Conservation (phyloP, 2,797 vertebrate genomes). For the Cryptoprocta ferox region DNA sequence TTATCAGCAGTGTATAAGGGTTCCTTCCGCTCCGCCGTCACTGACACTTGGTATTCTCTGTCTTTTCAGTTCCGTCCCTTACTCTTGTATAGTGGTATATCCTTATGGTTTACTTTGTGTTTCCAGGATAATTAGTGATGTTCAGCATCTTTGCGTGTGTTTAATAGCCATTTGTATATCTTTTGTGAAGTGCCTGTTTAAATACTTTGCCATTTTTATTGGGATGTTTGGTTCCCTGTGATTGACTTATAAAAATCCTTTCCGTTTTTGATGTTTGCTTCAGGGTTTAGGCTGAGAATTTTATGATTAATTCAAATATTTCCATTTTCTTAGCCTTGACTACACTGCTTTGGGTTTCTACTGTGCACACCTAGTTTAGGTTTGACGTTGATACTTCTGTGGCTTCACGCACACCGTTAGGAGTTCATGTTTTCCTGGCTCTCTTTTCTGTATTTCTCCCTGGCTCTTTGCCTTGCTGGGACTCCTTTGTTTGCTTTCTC, state of each 20-base stretch:
- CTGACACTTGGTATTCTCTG: background rate
- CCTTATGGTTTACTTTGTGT: background rate
- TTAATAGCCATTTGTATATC: background rate
- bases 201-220: background rate
- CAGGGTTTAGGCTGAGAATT: background rate
- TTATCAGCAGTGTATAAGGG: background rate
- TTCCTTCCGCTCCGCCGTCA: background rate
- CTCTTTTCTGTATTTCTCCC: background rate
- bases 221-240: background rate
- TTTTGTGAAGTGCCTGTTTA: background rate
- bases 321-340: background rate
- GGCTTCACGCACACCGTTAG: background rate
- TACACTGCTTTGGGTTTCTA: background rate
- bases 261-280: background rate
- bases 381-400: background rate
- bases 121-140: background rate
- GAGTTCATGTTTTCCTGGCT: background rate
- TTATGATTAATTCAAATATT: background rate
- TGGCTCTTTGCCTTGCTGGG: background rate
- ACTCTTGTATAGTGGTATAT: background rate
- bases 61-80: background rate
- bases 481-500: background rate
- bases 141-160: background rate
- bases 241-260: background rate
- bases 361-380: background rate